These are phyloP conservation scores for Nicator chloris DNA, from an alignment of 2,113 vertebrate genomes.

Conservation along the genomic window DNA sequence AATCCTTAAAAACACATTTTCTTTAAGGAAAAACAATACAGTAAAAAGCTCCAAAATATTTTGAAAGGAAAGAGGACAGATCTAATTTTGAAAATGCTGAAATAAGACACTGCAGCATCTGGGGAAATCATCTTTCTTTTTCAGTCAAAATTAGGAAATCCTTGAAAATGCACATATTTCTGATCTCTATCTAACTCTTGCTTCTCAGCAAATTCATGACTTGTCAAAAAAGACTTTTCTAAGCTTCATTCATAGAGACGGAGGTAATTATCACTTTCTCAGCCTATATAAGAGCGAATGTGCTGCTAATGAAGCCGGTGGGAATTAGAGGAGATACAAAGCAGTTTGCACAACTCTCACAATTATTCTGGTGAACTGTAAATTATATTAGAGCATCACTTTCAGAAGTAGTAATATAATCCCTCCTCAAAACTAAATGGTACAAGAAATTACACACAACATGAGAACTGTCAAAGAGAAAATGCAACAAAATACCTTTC, in stretches of 20 bases:
- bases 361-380: background rate
- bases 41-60: background rate
- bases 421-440: background rate
- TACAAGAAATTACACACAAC: background rate
- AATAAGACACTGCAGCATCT: slow-evolving; percentile 26
- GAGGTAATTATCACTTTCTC: slow-evolving; percentile 28
- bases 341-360: background rate
- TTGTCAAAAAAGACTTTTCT: slow-evolving; percentile 1
- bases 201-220: slow-evolving; percentile 36
- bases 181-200: background rate
- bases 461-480: background rate
- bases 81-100: slow-evolving; percentile 40
- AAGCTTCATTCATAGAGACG: background rate
- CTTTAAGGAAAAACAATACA: background rate
- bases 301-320: background rate
- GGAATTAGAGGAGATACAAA: slow-evolving; percentile 5
- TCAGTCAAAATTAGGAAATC: slow-evolving; percentile 43
- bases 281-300: background rate
- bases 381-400: background rate
- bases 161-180: slow-evolving; percentile 42
- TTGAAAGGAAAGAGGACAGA: background rate
- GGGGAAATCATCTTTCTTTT: slow-evolving; percentile 44
- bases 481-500: background rate
- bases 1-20: background rate
- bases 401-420: background rate